Base-by-base conservation (phyloP, 2,888 invertebrate genomes). In the Phragmatobia fuliginosa region DNA sequence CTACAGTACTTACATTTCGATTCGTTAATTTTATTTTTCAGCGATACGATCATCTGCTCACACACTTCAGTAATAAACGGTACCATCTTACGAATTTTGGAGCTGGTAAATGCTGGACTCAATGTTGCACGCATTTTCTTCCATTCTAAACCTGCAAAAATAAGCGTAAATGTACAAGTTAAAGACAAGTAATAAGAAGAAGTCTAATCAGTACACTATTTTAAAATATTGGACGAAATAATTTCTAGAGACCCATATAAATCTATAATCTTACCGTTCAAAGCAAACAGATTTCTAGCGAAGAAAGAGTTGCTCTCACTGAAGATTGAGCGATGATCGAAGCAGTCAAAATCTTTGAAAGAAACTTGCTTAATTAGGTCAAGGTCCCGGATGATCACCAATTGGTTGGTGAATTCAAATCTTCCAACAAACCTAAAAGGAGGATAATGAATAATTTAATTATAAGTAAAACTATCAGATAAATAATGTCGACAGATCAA, bases 301-400 rank as follows among this genome's bases (percentile, higher is more conserved):
- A 96, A 95, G 0, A 96, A 76, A 0, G 94, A 91, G 63, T 96
- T 96, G 0, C 41, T 21, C 32, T 68, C 85, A 83, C n/a, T 91
- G 89, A 8, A 92, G 78, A 1, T 91, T 33, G 90, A 88, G 81
- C 95, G 95, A 82, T 96, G 94, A 0, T 90, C 71, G 77, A 96
- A 96, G 76, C 95, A 84, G 68, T 96, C 96, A 67, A 96, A 96
- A 79, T 96, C 95, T 73, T 96, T 96, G 1, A 96, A 86, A 0
- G 92, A 85, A 5, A 96, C 88, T 66, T 89, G 90, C 77, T 95
- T 96, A 0, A 95, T 70, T 25, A 96, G 68, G 32, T 96, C 95
- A 0, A 95, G 81, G 79, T 96, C 96, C 0, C 62, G 62, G 0
- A 68, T 10, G 32, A 68, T 2, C n/a, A 62, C 62, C 14, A 62